These are phyloP conservation scores for Arctopsyche grandis DNA, from an alignment of 1,140 invertebrate species.

Conservation along the genomic window DNA sequence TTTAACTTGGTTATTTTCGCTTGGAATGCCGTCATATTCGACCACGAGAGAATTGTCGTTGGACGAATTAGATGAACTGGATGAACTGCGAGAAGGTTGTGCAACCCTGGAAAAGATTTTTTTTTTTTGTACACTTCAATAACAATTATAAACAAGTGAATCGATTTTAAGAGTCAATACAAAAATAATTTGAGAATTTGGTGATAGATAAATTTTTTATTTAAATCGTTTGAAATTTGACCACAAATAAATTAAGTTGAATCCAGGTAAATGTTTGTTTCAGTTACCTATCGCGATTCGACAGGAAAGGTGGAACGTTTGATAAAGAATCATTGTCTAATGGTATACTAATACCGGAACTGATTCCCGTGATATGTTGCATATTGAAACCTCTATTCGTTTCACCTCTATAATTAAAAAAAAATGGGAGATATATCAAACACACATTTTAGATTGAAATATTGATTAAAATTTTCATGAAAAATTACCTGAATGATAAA, in stretches of 20 bases:
- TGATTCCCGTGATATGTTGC: constrained; percentile 64
- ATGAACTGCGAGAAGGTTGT: not conserved
- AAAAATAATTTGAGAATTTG: no score
- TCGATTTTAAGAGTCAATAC: no score
- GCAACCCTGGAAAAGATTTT: no score
- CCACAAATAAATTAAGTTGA: no score
- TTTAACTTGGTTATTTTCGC: constrained; percentile 25
- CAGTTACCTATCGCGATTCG: not conserved
- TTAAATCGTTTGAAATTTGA: not conserved
- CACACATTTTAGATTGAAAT: not conserved
- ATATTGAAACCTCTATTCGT: constrained; percentile 64
- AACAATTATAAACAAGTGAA: no score
- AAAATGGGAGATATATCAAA: constrained; percentile 19
- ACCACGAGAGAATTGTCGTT: constrained; percentile 13
- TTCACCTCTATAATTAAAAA: constrained; percentile 57
- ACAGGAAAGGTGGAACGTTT: not conserved
- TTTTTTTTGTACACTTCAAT: no score
- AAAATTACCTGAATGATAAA: constrained; percentile 62
- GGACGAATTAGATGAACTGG: constrained; percentile 11
- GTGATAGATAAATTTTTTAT: no score
- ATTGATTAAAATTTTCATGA: not conserved
- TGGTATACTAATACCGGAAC: constrained; percentile 61
- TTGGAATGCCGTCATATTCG: constrained; percentile 16
- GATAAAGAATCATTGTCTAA: constrained; percentile 34
- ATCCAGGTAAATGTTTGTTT: not conserved